These are phyloP conservation scores for Chaitophorus viminalis DNA, from an alignment of 2,888 invertebrate species.

Conservation along the genomic window DNA sequence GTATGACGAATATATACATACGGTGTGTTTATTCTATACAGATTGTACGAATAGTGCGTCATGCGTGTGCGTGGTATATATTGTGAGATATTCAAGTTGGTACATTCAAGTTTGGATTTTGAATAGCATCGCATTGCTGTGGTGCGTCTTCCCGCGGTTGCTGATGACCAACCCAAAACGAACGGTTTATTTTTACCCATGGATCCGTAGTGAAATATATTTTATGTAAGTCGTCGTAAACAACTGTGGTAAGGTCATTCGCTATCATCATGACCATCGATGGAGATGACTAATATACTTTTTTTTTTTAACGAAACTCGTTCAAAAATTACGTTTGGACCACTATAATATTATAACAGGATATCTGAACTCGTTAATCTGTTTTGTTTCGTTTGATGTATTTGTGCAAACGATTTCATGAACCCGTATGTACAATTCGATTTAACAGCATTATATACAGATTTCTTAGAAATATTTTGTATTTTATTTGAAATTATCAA, in stretches of 20 bases:
- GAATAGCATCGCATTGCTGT: too few relatives aligned
- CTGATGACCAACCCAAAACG: neutral
- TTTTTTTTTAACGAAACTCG: conserved; percentile 18
- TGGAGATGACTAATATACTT: conserved; percentile 13
- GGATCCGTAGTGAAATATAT: neutral
- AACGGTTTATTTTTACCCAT: neutral
- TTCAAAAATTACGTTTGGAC: conserved; percentile 18
- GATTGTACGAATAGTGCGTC: too few relatives aligned
- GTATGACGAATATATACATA: too few relatives aligned
- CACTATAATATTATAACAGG: neutral
- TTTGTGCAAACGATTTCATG: neutral
- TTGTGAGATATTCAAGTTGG: too few relatives aligned
- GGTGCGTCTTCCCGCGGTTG: too few relatives aligned
- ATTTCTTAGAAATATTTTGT: too few relatives aligned
- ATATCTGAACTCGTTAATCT: neutral
- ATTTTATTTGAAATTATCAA: too few relatives aligned
- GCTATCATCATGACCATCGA: neutral
- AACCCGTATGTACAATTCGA: too few relatives aligned
- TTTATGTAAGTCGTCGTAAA: neutral
- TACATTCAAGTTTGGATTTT: too few relatives aligned
- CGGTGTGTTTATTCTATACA: too few relatives aligned
- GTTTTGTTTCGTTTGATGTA: neutral
- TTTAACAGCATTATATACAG: too few relatives aligned
- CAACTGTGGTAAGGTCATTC: neutral
- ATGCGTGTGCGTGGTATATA: too few relatives aligned